Conservation (phyloP, 2,113 vertebrate genomes). For the Carassius gibelio region DNA sequence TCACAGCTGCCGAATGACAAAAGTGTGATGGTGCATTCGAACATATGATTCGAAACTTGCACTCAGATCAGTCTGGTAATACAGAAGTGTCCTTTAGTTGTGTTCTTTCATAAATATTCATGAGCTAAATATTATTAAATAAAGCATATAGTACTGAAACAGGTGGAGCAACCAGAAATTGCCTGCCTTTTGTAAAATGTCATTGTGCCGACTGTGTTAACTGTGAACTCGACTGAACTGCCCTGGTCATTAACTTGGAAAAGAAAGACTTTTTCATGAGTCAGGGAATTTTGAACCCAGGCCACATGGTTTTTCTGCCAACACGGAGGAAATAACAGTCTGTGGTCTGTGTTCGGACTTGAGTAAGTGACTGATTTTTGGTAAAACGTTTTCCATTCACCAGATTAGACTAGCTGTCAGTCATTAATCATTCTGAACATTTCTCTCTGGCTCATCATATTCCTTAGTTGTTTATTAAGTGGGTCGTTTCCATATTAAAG, state of each 20-base stretch:
- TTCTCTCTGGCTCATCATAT: conserved; percentile 48
- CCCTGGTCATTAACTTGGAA: conserved; percentile 58
- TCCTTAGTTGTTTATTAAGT: conserved; percentile 56
- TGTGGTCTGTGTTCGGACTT: conserved; percentile 68
- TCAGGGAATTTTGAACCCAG: conserved; percentile 70
- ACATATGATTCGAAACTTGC: not conserved
- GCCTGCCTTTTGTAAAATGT: conserved; percentile 32
- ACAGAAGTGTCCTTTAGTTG: not conserved
- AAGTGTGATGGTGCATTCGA: not conserved
- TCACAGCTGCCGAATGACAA: conserved; percentile 8
- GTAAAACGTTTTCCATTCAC: conserved; percentile 48
- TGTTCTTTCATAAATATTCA: conserved; percentile 11
- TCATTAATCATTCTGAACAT: conserved; percentile 54
- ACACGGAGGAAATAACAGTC: conserved; percentile 62
- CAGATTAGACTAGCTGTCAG: conserved; percentile 50
- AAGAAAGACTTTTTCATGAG: conserved; percentile 70
- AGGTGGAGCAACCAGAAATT: not conserved
- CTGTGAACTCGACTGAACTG: conserved; percentile 43
- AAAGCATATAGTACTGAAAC: not conserved
- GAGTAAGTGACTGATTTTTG: conserved; percentile 66
- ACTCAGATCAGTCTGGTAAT: not conserved
- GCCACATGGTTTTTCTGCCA: conserved; percentile 50
- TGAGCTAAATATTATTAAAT: conserved; percentile 10
- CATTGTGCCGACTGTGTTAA: conserved; percentile 39
- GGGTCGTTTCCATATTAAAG: conserved; percentile 59